phyloP scores from a whole-genome alignment of 2,113 vertebrate species.

The Eulacestoma nigropectus region DNA sequence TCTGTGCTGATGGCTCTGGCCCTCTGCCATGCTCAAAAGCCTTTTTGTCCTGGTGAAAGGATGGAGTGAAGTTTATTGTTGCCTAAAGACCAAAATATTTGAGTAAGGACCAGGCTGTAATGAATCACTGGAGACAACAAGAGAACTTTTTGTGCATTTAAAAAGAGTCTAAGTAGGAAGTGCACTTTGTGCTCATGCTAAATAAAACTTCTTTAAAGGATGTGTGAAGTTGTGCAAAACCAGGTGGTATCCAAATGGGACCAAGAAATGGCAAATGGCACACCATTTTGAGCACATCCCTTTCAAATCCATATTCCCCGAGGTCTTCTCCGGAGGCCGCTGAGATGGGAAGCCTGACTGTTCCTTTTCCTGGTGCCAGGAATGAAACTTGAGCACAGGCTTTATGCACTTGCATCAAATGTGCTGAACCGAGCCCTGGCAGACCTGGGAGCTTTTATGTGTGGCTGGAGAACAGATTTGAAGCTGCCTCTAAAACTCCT shows the following conservation, averaged over 20 bases:
- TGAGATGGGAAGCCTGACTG: background rate
- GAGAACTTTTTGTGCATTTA: conserved; percentile 36
- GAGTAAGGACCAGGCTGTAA: background rate
- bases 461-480: conserved; percentile 3
- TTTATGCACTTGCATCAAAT: conserved; percentile 37
- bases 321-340: background rate
- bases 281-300: background rate
- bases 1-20: background rate
- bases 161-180: conserved; percentile 49
- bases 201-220: conserved; percentile 62
- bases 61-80: background rate
- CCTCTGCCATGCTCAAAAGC: background rate
- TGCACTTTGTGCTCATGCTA: conserved; percentile 35
- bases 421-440: conserved; percentile 17
- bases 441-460: background rate
- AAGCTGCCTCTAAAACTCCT: background rate
- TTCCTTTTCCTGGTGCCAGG: conserved; percentile 7
- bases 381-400: conserved; percentile 16
- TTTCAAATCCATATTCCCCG: background rate
- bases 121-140: conserved; percentile 7
- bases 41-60: background rate
- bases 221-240: conserved; percentile 36
- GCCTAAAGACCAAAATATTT: background rate
- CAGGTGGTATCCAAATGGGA: conserved; percentile 54
- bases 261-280: background rate